Base-by-base conservation (phyloP, 2,797 vertebrate genomes). In the Phaenicophaeus curvirostris region DNA sequence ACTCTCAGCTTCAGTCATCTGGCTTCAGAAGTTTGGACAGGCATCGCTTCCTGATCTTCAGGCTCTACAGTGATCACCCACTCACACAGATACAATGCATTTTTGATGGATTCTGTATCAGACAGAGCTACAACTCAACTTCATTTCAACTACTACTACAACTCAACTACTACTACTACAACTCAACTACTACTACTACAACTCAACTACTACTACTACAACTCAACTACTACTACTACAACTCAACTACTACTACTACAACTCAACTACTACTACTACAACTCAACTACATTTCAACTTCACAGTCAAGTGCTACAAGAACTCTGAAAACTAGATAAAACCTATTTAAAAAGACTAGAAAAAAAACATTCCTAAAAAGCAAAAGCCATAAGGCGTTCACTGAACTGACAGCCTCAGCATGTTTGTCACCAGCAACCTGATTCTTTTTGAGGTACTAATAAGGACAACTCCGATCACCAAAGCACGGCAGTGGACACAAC, bases 61-160 rank as follows among this genome's bases (percentile, higher is more conserved):
- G n/a, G 13, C 37, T 74, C 66, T 39, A 6, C 2, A 53, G 35
- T 28, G n/a, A 58, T 28, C 30, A 83, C 19, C 23, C 44, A n/a
- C 15, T 84, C 15, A 50, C 5, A 65, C 4, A 57, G 9, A 17
- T 8, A 10, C 1, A 50, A 48, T 0, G 1, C 9, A 28, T 37
- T 57, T 90, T 58, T 68, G 15, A 63, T 6, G 5, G 27, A 71
- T 51, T 76, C 53, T n/a, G 9, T 25, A 74, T 57, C 44, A 67
- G 21, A 54, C 3, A 27, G 53, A 83, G 25, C 68, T 72, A 67
- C 6, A 8, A 59, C n/a, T n/a, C n/a, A n/a, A n/a, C n/a, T n/a
- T n/a, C n/a, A n/a, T n/a, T n/a, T n/a, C n/a, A n/a, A n/a, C n/a
- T n/a, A n/a, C n/a, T n/a, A n/a, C n/a, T n/a, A n/a, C n/a, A n/a